These are phyloP conservation scores for Syngnathus floridae DNA, from an alignment of 2,113 vertebrate genomes.

Conservation along the genomic window DNA sequence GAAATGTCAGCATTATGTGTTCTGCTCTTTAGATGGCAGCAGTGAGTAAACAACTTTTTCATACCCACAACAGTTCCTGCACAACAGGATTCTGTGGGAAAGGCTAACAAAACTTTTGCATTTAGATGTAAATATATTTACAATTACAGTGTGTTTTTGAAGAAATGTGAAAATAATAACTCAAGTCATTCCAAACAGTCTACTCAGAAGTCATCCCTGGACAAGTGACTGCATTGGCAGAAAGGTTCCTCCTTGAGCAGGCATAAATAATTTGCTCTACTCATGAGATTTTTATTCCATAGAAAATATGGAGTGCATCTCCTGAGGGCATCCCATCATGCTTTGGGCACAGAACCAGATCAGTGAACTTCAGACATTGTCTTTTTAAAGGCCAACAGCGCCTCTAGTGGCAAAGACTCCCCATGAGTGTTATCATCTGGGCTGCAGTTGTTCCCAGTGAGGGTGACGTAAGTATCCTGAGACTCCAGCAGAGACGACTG, in stretches of 20 bases:
- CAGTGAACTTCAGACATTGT: constrained; percentile 54
- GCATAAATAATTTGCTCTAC: constrained; percentile 70
- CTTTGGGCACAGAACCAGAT: constrained; percentile 66
- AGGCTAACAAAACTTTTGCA: background rate
- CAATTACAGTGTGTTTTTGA: constrained; percentile 38
- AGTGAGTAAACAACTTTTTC: background rate
- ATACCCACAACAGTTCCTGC: constrained; percentile 13
- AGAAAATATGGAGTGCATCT: constrained; percentile 74
- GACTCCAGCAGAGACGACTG: constrained; percentile 56
- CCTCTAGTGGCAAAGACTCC: constrained; percentile 54
- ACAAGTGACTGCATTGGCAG: constrained; percentile 27
- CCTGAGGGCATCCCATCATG: constrained; percentile 56
- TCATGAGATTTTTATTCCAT: constrained; percentile 61
- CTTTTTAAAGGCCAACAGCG: constrained; percentile 53
- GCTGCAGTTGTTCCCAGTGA: constrained; percentile 50
- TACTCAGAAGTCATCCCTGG: constrained; percentile 35
- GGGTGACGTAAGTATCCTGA: constrained; percentile 75
- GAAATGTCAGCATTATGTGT: background rate
- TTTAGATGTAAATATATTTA: constrained; percentile 26
- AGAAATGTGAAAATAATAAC: background rate
- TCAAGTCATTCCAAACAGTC: background rate
- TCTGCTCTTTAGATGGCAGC: constrained; percentile 8
- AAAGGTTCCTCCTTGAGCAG: constrained; percentile 32
- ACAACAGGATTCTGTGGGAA: background rate
- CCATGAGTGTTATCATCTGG: constrained; percentile 39